Percentiles rank a stretch among this genome's conserved stretches.
Evolutionary conservation across 1,140 invertebrate genomes (phyloP).

Genomic region (Aphaenogaster floridana): DNA sequence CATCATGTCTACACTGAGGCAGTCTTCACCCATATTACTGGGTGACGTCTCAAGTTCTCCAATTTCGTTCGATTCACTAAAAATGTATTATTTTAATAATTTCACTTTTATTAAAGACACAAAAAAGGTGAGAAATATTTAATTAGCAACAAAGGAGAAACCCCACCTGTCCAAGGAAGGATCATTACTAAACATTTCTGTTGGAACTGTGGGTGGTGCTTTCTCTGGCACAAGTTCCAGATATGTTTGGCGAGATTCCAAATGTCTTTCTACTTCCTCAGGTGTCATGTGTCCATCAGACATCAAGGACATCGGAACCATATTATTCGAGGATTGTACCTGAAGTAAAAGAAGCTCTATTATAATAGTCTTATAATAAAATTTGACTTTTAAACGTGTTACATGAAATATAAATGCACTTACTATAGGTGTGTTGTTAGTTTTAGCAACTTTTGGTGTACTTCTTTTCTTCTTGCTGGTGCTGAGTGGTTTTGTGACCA

Average conservation of each 20-base stretch:
- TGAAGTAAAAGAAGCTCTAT: constrained; percentile 47
- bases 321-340: constrained; percentile 81
- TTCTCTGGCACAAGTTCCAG: constrained; percentile 94
- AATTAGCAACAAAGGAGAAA: not conserved
- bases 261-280: constrained; percentile 95
- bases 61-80: constrained; percentile 93
- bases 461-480: constrained; percentile 86
- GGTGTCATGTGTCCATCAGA: constrained; percentile 95
- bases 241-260: constrained; percentile 94
- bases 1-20: constrained; percentile 89
- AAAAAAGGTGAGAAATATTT: not conserved
- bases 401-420: constrained; percentile 64
- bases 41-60: constrained; percentile 92
- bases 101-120: not conserved
- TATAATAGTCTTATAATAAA: not conserved
- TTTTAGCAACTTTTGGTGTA: constrained; percentile 83
- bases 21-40: constrained; percentile 90
- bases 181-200: constrained; percentile 97
- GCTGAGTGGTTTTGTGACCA: constrained; percentile 84
- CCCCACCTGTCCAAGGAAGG: constrained; percentile 92
- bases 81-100: constrained; percentile 78
- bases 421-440: constrained; percentile 80
- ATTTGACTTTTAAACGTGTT: not conserved
- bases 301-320: constrained; percentile 85
- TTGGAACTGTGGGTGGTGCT: constrained; percentile 95